Base-by-base conservation (phyloP, 1,140 invertebrate genomes). In the Thaumetopoea pityocampa region DNA sequence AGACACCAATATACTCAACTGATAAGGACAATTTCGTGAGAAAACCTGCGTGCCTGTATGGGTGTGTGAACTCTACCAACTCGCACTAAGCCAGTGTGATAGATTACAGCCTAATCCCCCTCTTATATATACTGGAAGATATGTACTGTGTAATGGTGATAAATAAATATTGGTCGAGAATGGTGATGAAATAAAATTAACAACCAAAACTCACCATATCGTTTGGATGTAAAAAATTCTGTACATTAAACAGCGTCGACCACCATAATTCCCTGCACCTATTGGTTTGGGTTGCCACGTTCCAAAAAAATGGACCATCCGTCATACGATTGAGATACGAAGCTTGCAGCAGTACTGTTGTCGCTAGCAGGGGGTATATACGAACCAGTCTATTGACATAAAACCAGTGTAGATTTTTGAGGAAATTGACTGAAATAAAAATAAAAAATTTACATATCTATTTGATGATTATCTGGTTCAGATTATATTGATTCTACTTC, bases 341-440 rank as follows among this genome's bases (percentile, higher is more conserved):
- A 24, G 86, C 79, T 33, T 86, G 85, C 2, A 89, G 80, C 7
- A 89, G 67, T 2, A 90, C 58, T 0, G 86, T 69, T 0, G 87
- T 78, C 10, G 86, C 88, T 18, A 90, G 79, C 4, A 89, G 60
- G 0, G 90, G 89, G 0, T 89, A 90, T 48, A 91, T 69, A 3
- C 88, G 86, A 3, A 87, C 55, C 2, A 87, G 78, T 6, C 87
- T 74, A 60, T 86, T 85, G 28, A 90, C 52, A 42, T 89, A 90
- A 26, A 74, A 70, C 3, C 68, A 16, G 8, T 64, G 72, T 1
- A 80, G 28, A 4, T 58, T 62, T 34, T 51, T 72, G 0, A 80
- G 0, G 5, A 77, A 38, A 18, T 37, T 33, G 2, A 18, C 72
- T 77, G 43, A 20, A 54, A n/a, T n/a, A n/a, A n/a, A n/a, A 55